phyloP scores from a whole-genome alignment of 2,797 vertebrate genomes.

The Taeniopygia guttata region DNA sequence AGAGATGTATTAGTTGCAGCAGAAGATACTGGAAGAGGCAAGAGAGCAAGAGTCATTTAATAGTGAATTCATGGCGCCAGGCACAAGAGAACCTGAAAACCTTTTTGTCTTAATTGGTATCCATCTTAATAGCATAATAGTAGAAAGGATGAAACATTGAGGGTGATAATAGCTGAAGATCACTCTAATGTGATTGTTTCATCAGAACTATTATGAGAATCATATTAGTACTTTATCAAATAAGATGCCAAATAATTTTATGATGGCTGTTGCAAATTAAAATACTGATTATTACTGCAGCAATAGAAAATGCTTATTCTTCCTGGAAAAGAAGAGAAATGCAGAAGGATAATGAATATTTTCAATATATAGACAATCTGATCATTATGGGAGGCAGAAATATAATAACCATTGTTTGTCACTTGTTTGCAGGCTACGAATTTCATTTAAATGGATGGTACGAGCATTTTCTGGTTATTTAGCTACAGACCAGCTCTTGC shows the following conservation, averaged over 20 bases:
- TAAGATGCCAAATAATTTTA: not conserved
- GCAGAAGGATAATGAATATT: not conserved
- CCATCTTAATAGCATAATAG: not conserved
- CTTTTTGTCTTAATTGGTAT: not conserved
- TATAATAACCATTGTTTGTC: not conserved
- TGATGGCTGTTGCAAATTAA: not conserved
- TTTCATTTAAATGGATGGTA: constrained; percentile 99
- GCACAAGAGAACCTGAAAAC: not conserved
- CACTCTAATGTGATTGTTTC: not conserved
- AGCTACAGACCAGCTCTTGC: constrained; percentile 94
- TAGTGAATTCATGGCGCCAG: not conserved
- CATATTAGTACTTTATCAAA: not conserved
- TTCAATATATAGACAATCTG: not conserved
- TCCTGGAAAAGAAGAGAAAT: not conserved
- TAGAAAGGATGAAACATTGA: not conserved
- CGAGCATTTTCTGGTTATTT: constrained; percentile 96
- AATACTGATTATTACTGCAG: not conserved
- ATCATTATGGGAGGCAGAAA: not conserved
- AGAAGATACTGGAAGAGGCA: not conserved
- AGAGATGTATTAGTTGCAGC: not conserved
- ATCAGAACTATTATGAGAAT: not conserved
- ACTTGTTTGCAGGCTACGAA: constrained; percentile 82
- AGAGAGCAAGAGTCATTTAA: not conserved
- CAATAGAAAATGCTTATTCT: not conserved
- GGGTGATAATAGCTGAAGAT: not conserved